Evolutionary conservation across 1,140 invertebrate genomes (phyloP).

Genomic region (Drosophila ambigua): DNA sequence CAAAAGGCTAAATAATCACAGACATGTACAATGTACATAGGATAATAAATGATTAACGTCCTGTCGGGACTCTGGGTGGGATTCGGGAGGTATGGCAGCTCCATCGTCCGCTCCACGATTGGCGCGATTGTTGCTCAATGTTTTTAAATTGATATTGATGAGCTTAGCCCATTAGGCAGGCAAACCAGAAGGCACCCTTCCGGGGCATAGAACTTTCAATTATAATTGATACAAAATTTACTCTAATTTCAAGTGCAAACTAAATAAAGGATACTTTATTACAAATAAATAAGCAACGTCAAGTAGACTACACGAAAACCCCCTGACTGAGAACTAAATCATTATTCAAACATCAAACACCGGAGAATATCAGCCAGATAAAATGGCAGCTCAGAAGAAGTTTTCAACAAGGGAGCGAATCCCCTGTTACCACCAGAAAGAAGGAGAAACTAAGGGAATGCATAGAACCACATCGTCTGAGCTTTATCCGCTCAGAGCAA

Average conservation of each 20-base stretch:
- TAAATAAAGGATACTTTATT: neutral
- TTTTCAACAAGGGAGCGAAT: neutral
- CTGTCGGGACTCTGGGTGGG: slow-evolving; percentile 9
- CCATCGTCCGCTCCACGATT: neutral
- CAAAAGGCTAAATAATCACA: slow-evolving; percentile 80
- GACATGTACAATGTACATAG: slow-evolving; percentile 62
- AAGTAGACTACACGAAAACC: neutral
- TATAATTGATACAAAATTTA: slow-evolving; percentile 2
- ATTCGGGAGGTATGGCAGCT: neutral
- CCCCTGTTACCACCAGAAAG: neutral
- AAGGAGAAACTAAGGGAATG: no score
- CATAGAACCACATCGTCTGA: neutral
- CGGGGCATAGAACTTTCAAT: slow-evolving; percentile 1
- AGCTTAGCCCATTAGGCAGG: slow-evolving; percentile 15
- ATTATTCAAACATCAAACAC: slow-evolving; percentile 21
- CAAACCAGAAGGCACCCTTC: neutral
- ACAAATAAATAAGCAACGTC: neutral
- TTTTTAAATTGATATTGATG: slow-evolving; percentile 60
- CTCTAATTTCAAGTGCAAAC: neutral
- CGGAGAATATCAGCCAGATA: neutral
- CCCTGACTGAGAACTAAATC: slow-evolving; percentile 11
- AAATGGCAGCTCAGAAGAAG: neutral
- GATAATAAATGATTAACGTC: slow-evolving; percentile 82
- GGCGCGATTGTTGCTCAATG: slow-evolving; percentile 10
- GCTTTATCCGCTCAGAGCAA: neutral